A percentile compares a stretch with the other conserved stretches of the same genome.
phyloP scores from a whole-genome alignment of 2,888 invertebrate genomes.

The Drosophila borborema region DNA sequence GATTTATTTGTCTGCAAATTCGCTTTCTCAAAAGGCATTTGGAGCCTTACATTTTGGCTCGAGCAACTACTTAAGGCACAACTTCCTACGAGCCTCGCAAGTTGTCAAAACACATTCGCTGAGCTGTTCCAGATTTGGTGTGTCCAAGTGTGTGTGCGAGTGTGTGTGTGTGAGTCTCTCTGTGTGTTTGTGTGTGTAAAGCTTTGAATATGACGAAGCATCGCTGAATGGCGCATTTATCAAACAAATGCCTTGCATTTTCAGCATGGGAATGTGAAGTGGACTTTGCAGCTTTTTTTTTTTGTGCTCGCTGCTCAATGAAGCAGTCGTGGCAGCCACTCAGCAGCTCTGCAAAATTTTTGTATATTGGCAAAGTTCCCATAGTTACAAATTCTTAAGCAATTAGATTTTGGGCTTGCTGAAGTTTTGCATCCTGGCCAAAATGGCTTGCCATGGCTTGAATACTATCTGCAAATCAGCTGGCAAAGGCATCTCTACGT shows the following conservation, averaged over 20 bases:
- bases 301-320: not conserved
- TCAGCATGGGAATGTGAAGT: constrained; percentile 22
- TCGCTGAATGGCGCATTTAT: constrained; percentile 56
- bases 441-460: constrained; percentile 12
- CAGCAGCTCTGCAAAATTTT: not conserved
- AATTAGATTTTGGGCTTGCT: constrained; percentile 5
- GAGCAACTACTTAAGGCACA: constrained; percentile 68
- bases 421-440: constrained; percentile 37
- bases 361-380: constrained; percentile 7
- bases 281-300: constrained; percentile 11
- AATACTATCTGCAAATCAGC: constrained; percentile 46
- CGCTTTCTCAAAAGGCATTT: constrained; percentile 79
- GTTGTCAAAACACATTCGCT: constrained; percentile 63
- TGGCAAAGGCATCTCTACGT: constrained; percentile 32
- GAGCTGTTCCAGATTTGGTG: constrained; percentile 58
- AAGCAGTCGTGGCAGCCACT: not conserved
- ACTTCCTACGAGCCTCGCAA: constrained; percentile 53
- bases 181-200: constrained; percentile 24
- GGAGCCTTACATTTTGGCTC: constrained; percentile 62
- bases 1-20: constrained; percentile 83
- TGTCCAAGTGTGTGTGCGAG: constrained; percentile 9
- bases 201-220: constrained; percentile 69
- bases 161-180: not conserved
- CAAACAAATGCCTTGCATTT: constrained; percentile 52
- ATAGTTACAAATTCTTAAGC: not conserved